phyloP scores from a whole-genome alignment of 2,113 vertebrate species.

The Corythornis vintsioides region DNA sequence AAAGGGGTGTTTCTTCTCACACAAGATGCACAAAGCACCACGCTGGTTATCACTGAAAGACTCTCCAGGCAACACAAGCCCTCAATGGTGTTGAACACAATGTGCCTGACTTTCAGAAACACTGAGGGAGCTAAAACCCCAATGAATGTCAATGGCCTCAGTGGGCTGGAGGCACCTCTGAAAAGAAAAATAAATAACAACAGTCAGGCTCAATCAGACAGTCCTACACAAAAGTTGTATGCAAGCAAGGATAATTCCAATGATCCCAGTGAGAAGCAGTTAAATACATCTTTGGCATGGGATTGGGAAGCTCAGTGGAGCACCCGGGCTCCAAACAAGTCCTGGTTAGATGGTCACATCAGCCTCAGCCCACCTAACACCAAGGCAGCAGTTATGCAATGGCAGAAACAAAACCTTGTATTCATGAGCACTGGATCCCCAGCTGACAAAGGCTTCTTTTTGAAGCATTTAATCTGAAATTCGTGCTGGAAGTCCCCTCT shows the following conservation, averaged over 20 bases:
- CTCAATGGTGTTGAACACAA: not conserved
- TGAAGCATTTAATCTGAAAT: not conserved
- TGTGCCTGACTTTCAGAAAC: not conserved
- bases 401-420: not conserved
- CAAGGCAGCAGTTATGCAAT: conserved; percentile 33
- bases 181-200: not conserved
- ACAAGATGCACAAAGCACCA: not conserved
- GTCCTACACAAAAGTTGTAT: not conserved
- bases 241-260: not conserved
- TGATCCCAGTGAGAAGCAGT: not conserved
- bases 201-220: not conserved
- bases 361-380: not conserved
- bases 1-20: fast-evolving
- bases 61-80: not conserved
- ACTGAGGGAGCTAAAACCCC: not conserved
- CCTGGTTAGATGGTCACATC: not conserved
- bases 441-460: conserved; percentile 31
- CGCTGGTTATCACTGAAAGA: not conserved
- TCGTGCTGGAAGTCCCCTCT: not conserved
- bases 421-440: not conserved
- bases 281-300: not conserved
- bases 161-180: not conserved
- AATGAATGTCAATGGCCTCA: fast-evolving
- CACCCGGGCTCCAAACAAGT: not conserved
- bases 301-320: not conserved